These are phyloP conservation scores for Pilophorus perplexus DNA, from an alignment of 2,888 invertebrate genomes.

Conservation along the genomic window DNA sequence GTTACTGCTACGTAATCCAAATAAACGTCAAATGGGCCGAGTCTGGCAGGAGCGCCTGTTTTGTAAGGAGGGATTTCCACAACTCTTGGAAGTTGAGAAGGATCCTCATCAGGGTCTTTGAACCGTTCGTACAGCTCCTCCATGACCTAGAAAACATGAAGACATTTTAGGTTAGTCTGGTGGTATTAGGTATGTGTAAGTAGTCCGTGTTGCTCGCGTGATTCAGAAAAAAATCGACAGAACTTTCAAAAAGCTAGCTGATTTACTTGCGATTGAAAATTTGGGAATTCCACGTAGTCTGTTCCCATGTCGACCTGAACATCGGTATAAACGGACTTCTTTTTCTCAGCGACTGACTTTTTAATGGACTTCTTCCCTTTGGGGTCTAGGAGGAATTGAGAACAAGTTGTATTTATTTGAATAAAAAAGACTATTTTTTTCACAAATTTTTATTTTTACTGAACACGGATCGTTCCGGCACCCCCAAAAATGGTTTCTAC, in stretches of 20 bases:
- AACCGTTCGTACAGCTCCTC: conserved; percentile 25
- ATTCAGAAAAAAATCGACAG: no score
- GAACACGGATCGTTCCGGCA: no score
- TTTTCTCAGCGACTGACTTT: not conserved
- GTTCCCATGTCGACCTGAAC: conserved; percentile 29
- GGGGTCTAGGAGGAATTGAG: no score
- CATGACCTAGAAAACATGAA: not conserved
- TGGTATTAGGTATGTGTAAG: no score
- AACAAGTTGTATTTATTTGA: no score
- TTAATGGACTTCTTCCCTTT: not conserved
- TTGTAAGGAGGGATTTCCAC: conserved; percentile 19
- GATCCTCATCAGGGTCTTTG: conserved; percentile 21
- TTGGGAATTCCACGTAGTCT: conserved; percentile 10
- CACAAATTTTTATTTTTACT: no score
- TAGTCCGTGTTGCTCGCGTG: no score
- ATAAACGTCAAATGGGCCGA: conserved; percentile 20
- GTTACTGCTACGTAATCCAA: conserved; percentile 2
- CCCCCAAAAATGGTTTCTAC: no score
- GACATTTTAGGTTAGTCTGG: no score
- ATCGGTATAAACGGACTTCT: conserved; percentile 2
- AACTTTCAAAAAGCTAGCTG: no score
- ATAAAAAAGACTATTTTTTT: no score
- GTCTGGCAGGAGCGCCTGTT: conserved; percentile 11
- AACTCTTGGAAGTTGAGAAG: not conserved
- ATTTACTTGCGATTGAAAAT: conserved; percentile 3